Evolutionary conservation across 2,888 invertebrate species (phyloP), one percentile per base, ranked within the genome.

Genomic region (Macrophya alboannulata): DNA sequence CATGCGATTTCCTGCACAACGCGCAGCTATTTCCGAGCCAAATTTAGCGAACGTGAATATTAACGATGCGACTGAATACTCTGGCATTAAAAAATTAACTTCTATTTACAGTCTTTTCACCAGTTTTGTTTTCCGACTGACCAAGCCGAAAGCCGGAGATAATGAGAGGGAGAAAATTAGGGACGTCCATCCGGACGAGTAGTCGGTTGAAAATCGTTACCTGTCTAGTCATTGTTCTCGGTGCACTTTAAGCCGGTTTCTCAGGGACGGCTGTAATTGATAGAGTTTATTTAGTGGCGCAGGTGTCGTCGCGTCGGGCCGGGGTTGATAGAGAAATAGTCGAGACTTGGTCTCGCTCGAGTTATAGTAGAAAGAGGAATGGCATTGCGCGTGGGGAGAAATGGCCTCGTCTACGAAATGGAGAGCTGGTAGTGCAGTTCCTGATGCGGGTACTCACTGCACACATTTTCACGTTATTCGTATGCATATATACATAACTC

Each of bases 361-460:
- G 81, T 81, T 81, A 81, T 81, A 62, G 81, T 81, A 59, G 81
- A 81, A 81, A 81, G 81, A 81, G 81, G 62, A 81, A 81, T 81
- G 81, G 81, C 8, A 81, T 81, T 21, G 81, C 59, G 62, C 81
- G 81, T 81, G 59, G 10, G 81, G 81, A 81, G 81, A 62, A 81
- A 81, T 81, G 81, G 51, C 59, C 81, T 43, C 81, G 40, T 62
- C 62, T 81, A 62, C 81, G 10, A 51, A 81, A 81, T 81, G 21
- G 77, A 62, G 59, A 51, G 59, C 43, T 59, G 4, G 59, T 62
- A 81, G 81, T 62, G 81, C 59, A 79, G 55, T 77, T 77, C 17
- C 77, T 77, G 81, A 81, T 40, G 81, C 62, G 40, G 62, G 62
- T 81, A 62, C 59, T 40, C 25, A 62, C 62, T 17, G 40, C 81